Evolutionary conservation across 2,888 invertebrate species (phyloP), one percentile per base, ranked within the genome.

Genomic region (Hipparchia sbordonii): DNA sequence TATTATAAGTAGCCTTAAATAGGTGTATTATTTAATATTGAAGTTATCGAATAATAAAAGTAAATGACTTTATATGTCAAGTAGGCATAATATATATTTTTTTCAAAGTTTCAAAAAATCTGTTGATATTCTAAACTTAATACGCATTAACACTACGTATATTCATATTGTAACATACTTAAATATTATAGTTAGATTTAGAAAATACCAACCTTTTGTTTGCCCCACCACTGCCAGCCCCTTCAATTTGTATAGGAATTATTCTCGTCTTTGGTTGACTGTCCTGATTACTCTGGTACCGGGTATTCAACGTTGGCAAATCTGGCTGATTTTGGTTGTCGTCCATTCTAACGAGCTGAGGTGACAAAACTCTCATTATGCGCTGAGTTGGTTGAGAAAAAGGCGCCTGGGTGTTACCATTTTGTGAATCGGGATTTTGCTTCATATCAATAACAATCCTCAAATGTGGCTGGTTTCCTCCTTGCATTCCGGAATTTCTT

Each of bases 201-300:
- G 52, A 65, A 65, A 69, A 1, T 56, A 72, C 70, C 82, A 84
- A 93, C 93, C 92, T 93, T 81, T 88, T 89, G 75, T 91, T 91
- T 77, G 89, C 83, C 75, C 90, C 91, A 76, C 88, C 83, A 76
- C 85, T 88, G 74, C 82, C 81, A 60, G 86, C 86, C 74, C 89
- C 89, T 86, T 96, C 95, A 79, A 96, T 92, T 77, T 95, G 93
- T 79, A 95, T 95, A 13, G 96, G 96, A 83, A 96, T 95, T 79
- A 95, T 94, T 79, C 95, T 91, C 56, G 95, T 94, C 79, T 91
- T 94, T 3, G 93, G 90, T 77, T 91, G 91, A 78, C 77, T 83
- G 56, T 92, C 90, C 71, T 89, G 89, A 52, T 78, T 82, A 45
- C 79, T 87, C 72, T 85, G 86, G 79, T 89, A 87, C 75, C 77